Evolutionary conservation across 2,113 vertebrate species (phyloP).

Genomic region (Phalacrocorax carbo): DNA sequence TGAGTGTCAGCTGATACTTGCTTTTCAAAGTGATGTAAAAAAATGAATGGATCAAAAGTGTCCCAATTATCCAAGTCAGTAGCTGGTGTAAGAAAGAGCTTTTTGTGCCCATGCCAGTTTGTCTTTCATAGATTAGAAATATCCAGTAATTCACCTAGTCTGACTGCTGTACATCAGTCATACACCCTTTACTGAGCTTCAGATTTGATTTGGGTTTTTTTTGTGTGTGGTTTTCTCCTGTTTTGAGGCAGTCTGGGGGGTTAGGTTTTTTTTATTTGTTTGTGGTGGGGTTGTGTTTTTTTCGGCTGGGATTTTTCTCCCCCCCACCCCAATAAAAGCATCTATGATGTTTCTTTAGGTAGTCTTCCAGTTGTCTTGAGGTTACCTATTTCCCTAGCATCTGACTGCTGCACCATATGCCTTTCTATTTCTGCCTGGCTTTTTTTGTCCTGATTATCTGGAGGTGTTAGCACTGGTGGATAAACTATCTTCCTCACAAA

Average conservation of each 20-base stretch:
- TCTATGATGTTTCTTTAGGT: background rate
- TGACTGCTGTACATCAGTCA: background rate
- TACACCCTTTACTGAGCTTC: background rate
- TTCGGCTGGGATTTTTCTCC: too few relatives aligned
- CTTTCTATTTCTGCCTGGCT: background rate
- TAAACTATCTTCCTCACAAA: background rate
- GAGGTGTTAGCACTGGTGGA: background rate
- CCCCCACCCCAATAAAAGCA: background rate
- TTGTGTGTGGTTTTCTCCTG: too few relatives aligned
- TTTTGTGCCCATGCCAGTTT: accelerated
- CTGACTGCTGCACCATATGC: background rate
- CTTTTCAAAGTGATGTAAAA: background rate
- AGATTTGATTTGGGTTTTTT: background rate
- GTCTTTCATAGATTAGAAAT: background rate
- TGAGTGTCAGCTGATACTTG: background rate
- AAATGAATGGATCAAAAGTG: background rate
- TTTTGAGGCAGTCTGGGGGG: background rate
- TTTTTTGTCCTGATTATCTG: background rate
- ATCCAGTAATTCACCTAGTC: background rate
- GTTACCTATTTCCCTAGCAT: background rate
- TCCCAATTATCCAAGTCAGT: slow-evolving; percentile 2
- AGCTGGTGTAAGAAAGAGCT: background rate
- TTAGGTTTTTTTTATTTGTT: background rate
- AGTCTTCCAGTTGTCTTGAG: background rate
- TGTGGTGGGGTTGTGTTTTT: background rate